Evolutionary conservation across 1,140 invertebrate species (phyloP).

Genomic region (Listronotus oregonensis): DNA sequence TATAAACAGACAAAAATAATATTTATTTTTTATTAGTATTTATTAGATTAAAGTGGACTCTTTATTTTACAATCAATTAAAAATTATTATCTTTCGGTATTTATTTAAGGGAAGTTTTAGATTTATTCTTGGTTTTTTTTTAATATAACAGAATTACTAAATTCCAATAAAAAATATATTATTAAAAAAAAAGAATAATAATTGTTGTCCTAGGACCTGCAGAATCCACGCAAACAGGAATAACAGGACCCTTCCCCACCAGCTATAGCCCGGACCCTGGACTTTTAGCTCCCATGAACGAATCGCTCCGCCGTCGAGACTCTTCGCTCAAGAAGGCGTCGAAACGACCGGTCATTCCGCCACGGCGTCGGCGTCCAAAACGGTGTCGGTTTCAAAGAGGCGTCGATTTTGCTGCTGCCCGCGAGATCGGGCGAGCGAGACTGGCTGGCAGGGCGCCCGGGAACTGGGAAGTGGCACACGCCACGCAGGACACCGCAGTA

Average conservation of each 20-base stretch:
- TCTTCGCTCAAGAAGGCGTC: conserved; percentile 2
- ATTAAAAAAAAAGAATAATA: too few relatives aligned
- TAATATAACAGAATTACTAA: too few relatives aligned
- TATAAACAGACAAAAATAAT: too few relatives aligned
- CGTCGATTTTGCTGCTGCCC: conserved; percentile 11
- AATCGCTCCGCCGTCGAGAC: conserved; percentile 1
- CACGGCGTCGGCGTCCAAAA: conserved; percentile 9
- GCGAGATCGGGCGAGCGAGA: conserved; percentile 14
- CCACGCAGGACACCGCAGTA: conserved; percentile 13
- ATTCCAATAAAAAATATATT: too few relatives aligned
- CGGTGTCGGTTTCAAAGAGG: background rate
- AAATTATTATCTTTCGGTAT: too few relatives aligned
- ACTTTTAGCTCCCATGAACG: conserved; percentile 22
- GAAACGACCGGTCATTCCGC: background rate
- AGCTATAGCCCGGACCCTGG: conserved; percentile 6
- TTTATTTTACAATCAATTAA: too few relatives aligned
- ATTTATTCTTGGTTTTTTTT: too few relatives aligned
- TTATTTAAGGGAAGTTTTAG: too few relatives aligned
- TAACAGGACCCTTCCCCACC: conserved; percentile 2
- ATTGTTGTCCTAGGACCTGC: background rate
- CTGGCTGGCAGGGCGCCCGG: conserved; percentile 22
- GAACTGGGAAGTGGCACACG: conserved; percentile 2
- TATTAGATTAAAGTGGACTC: too few relatives aligned
- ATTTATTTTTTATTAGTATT: too few relatives aligned
- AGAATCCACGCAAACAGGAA: background rate